Evolutionary conservation across 2,888 invertebrate genomes (phyloP), one percentile per base, ranked within the genome.

Genomic region (Acanthosepion esculentum): DNA sequence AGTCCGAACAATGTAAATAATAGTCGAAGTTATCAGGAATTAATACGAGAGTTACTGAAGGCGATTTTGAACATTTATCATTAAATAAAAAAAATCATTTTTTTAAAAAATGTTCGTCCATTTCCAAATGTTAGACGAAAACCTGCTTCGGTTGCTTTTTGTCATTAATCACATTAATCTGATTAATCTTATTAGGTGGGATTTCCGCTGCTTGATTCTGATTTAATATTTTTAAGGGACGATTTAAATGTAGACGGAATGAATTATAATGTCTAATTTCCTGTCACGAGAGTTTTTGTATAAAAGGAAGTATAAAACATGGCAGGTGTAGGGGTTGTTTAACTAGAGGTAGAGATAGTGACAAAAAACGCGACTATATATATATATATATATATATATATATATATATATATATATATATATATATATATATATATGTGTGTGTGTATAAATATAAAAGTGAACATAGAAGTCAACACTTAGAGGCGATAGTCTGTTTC

Each of bases 321-420:
- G 78, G n/a, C n/a, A 15, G 78, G 0, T 6, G 12, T 3, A 78
- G 6, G 10, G 8, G n/a, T 15, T 12, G 6, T 41, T 41, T 41
- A 41, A 41, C 41, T 41, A 41, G 12, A 0, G n/a, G 78, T n/a
- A 26, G n/a, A 33, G 5, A 78, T 3, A 78, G 78, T 12, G 33
- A 33, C 12, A 78, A 23, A n/a, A n/a, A 59, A 78, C 78, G 15
- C 29, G 10, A 8, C 8, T 29, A 78, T 78, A 78, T 78, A n/a
- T 78, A 78, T 78, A 78, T 78, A n/a, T 78, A 78, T 78, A n/a
- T 78, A 78, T 78, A n/a, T 64, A 64, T 64, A 41, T 78, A n/a
- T 78, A 78, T 78, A n/a, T 78, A 78, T 78, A n/a, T 64, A 64
- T 64, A 41, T 29, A 78, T 78, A 78, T 78, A n/a, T 78, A 78